A percentile compares a stretch with the other conserved stretches of the same genome.
phyloP scores from a whole-genome alignment of 2,888 invertebrate genomes.

The Vandiemenella viatica region DNA sequence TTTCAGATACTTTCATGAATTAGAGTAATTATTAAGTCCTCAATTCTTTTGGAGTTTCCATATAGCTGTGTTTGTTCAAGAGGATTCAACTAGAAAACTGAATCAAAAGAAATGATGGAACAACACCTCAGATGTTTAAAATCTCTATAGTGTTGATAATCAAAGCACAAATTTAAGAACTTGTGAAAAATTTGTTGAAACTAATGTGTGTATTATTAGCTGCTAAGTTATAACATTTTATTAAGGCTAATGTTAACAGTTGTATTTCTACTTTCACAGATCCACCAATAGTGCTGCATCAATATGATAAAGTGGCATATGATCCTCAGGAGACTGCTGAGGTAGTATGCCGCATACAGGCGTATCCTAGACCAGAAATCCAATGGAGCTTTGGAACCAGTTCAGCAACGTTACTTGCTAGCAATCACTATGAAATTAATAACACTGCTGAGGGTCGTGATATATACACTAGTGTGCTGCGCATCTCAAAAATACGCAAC shows the following conservation, averaged over 20 bases:
- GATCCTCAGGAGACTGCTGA: slow-evolving; percentile 72
- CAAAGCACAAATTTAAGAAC: no score
- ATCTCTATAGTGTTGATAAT: no score
- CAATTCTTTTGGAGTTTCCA: no score
- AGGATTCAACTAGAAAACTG: no score
- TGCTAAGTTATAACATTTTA: no score
- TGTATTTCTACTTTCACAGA: slow-evolving; percentile 34
- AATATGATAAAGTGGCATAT: slow-evolving; percentile 77
- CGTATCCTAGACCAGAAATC: slow-evolving; percentile 84
- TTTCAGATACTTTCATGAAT: no score
- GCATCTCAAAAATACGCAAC: slow-evolving; percentile 56
- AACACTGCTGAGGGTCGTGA: slow-evolving; percentile 71
- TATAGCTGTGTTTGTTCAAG: no score
- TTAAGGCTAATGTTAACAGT: slow-evolving; percentile 2
- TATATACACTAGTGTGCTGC: slow-evolving; percentile 64
- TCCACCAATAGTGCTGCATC: slow-evolving; percentile 71
- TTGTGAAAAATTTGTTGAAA: no score
- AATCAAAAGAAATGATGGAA: no score
- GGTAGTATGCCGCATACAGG: slow-evolving; percentile 76
- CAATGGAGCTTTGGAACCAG: slow-evolving; percentile 78
- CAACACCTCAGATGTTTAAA: no score
- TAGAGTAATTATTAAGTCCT: no score
- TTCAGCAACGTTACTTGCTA: slow-evolving; percentile 55
- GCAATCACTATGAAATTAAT: slow-evolving; percentile 72
- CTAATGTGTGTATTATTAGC: no score